Conservation (phyloP, 2,113 vertebrate genomes). For the Puffinus mauretanicus region DNA sequence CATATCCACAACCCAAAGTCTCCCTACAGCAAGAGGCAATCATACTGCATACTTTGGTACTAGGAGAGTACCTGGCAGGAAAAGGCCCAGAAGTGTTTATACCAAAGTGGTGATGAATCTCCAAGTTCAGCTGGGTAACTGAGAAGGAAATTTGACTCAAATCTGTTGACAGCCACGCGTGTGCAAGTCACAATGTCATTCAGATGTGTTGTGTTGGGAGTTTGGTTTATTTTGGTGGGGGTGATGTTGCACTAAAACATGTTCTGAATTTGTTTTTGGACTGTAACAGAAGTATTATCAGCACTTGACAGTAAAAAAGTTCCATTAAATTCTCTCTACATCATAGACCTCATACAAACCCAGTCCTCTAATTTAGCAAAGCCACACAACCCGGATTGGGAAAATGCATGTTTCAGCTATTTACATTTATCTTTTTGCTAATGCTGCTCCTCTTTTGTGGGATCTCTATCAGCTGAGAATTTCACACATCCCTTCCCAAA, state of each 20-base stretch:
- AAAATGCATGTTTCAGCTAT: not conserved
- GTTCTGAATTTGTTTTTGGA: not conserved
- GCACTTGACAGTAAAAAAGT: not conserved
- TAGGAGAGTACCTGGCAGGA: not conserved
- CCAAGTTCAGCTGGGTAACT: not conserved
- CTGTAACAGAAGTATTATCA: not conserved
- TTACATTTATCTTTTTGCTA: not conserved
- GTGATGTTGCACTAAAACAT: not conserved
- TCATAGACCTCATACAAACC: not conserved
- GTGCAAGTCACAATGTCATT: not conserved
- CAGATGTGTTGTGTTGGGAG: not conserved
- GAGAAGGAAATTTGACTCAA: constrained; percentile 4
- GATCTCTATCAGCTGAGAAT: not conserved
- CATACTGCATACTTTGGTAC: not conserved
- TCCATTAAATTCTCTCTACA: not conserved
- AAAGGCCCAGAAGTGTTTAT: not conserved
- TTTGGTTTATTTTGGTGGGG: not conserved
- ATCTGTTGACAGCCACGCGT: not conserved
- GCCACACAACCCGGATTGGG: not conserved
- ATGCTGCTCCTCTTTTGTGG: not conserved
- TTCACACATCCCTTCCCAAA: not conserved
- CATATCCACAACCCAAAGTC: not conserved
- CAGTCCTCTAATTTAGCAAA: not conserved
- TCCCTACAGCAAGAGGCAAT: not conserved
- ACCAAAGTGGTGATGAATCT: not conserved